These are phyloP conservation scores for Leptopilina boulardi DNA, from an alignment of 1,140 invertebrate genomes.

Conservation along the genomic window DNA sequence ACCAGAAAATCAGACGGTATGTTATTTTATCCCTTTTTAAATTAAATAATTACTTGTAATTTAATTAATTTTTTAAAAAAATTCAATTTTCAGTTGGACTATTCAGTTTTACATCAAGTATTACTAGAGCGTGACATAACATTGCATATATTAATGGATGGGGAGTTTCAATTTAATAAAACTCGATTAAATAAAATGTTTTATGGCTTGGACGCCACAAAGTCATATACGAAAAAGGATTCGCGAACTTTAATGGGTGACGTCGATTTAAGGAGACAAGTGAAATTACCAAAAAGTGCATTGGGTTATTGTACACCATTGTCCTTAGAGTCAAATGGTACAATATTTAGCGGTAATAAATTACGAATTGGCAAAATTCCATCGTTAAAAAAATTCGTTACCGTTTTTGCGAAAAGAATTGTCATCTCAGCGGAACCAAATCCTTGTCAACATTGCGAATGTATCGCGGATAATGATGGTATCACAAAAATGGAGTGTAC, in stretches of 20 bases:
- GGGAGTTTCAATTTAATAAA: slow-evolving; percentile 85
- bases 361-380: slow-evolving; percentile 77
- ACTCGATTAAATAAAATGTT: slow-evolving; percentile 83
- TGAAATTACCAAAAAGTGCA: slow-evolving; percentile 84
- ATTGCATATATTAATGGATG: slow-evolving; percentile 89
- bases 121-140: slow-evolving; percentile 87
- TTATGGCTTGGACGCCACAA: slow-evolving; percentile 84
- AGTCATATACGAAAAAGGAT: slow-evolving; percentile 88
- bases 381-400: slow-evolving; percentile 81
- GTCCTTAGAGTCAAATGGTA: slow-evolving; percentile 90
- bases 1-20: slow-evolving; percentile 81
- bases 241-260: slow-evolving; percentile 82
- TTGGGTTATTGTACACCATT: slow-evolving; percentile 88
- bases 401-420: slow-evolving; percentile 83
- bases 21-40: slow-evolving; percentile 30
- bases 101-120: slow-evolving; percentile 85
- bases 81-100: slow-evolving; percentile 86
- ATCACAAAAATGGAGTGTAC: slow-evolving; percentile 81
- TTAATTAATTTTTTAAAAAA: too few species aligned
- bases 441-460: slow-evolving; percentile 85
- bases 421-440: slow-evolving; percentile 79
- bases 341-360: slow-evolving; percentile 81
- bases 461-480: slow-evolving; percentile 81
- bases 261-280: slow-evolving; percentile 81
- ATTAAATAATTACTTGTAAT: background rate